A percentile compares a stretch with the other conserved stretches of the same genome.
Conservation (phyloP, 1,140 invertebrate species). For the Euglossa dilemma region DNA sequence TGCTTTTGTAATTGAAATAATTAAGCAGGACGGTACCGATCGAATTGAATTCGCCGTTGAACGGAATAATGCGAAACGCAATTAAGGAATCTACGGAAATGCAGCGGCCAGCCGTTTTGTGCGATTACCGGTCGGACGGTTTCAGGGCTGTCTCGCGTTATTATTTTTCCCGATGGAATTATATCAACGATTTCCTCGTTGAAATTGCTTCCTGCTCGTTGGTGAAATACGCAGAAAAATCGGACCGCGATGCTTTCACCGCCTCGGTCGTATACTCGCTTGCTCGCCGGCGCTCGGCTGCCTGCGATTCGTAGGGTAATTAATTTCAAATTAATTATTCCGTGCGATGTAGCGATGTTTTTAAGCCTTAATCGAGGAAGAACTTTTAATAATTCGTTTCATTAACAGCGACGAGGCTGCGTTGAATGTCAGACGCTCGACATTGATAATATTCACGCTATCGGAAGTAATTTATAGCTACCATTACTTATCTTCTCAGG, state of each 20-base stretch:
- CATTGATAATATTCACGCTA: neutral
- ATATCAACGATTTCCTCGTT: conserved; percentile 74
- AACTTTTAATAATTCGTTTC: neutral
- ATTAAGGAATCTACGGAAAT: conserved; percentile 50
- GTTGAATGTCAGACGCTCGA: neutral
- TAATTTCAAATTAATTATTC: conserved; percentile 31
- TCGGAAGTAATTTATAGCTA: neutral
- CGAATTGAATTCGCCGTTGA: conserved; percentile 2
- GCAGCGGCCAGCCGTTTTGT: conserved; percentile 18
- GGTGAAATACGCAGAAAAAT: conserved; percentile 54
- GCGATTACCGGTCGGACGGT: conserved; percentile 25
- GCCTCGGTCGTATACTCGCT: neutral
- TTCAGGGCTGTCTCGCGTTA: conserved; percentile 47
- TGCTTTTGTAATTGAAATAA: conserved; percentile 30
- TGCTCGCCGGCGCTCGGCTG: neutral
- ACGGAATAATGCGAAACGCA: conserved; percentile 49
- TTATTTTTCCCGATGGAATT: conserved; percentile 74
- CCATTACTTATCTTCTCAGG: neutral
- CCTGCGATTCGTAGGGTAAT: conserved; percentile 1
- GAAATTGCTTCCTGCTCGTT: conserved; percentile 72
- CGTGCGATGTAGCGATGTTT: neutral
- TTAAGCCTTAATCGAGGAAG: no score
- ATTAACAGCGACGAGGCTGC: neutral
- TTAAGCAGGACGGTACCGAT: neutral
- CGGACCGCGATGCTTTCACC: conserved; percentile 28